Percentiles rank a stretch among this genome's conserved stretches.
Evolutionary conservation across 1,140 invertebrate genomes (phyloP).

Genomic region (Pseudomyrmex pallidus): DNA sequence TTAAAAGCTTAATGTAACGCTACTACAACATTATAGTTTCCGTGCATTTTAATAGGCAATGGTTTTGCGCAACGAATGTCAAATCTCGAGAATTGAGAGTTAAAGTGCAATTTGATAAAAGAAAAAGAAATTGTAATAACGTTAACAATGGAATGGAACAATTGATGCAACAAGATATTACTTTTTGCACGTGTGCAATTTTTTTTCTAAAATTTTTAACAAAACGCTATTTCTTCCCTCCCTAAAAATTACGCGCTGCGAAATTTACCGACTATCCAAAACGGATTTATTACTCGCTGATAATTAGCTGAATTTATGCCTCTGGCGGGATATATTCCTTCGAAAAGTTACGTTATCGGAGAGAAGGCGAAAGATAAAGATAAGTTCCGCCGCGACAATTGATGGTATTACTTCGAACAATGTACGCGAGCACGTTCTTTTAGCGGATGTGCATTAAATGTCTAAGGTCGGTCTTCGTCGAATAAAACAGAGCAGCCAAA

Average conservation of each 20-base stretch:
- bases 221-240: not conserved
- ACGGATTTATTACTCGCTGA: slow-evolving; percentile 32
- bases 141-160: not conserved
- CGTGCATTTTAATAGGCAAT: too few relatives aligned
- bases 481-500: slow-evolving; percentile 57
- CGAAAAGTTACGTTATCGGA: slow-evolving; percentile 20
- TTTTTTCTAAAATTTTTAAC: slow-evolving; percentile 9
- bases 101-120: not conserved
- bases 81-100: too few relatives aligned
- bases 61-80: too few relatives aligned
- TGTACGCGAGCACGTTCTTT: slow-evolving; percentile 18
- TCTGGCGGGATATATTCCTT: not conserved
- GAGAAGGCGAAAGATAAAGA: slow-evolving; percentile 33
- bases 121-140: not conserved
- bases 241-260: not conserved
- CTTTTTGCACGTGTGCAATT: slow-evolving; percentile 1
- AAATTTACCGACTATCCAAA: slow-evolving; percentile 22
- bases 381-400: slow-evolving; percentile 31
- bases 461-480: slow-evolving; percentile 6
- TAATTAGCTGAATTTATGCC: slow-evolving; percentile 27
- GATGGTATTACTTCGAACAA: slow-evolving; percentile 47
- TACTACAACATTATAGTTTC: too few relatives aligned
- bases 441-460: slow-evolving; percentile 34
- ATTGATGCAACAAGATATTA: slow-evolving; percentile 7
- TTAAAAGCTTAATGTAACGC: too few relatives aligned